A percentile compares a stretch with the other conserved stretches of the same genome.
Conservation (phyloP, 1,140 invertebrate species). For the Solenopsis fugax region DNA sequence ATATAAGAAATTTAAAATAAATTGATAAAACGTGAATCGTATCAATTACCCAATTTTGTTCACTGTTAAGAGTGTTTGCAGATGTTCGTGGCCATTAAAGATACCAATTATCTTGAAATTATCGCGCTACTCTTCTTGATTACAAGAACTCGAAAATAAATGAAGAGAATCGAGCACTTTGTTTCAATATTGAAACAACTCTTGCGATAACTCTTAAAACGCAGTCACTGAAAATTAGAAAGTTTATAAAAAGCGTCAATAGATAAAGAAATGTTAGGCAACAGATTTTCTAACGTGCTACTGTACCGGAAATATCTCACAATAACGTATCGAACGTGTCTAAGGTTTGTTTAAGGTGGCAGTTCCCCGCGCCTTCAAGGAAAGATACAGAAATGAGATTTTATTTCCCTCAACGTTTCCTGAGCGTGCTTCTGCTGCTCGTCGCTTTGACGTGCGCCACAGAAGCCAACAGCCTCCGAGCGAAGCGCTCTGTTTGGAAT, state of each 20-base stretch:
- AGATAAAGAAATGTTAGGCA: neutral
- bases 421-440: conserved; percentile 47
- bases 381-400: conserved; percentile 47
- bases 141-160: conserved; percentile 17
- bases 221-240: neutral
- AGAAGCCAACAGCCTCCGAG: conserved; percentile 32
- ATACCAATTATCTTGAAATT: neutral
- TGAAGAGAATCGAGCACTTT: neutral
- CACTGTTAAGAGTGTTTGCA: conserved; percentile 12
- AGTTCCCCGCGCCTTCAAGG: neutral
- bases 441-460: conserved; percentile 43
- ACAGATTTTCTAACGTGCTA: neutral
- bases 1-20: neutral
- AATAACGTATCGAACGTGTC: conserved; percentile 22
- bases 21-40: neutral
- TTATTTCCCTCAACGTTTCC: conserved; percentile 45
- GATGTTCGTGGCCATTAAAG: conserved; percentile 2
- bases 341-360: conserved; percentile 41
- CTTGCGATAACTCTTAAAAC: neutral
- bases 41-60: conserved; percentile 6
- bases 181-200: neutral
- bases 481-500: conserved; percentile 19
- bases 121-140: conserved; percentile 4
- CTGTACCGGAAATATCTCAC: neutral
- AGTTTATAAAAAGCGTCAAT: neutral